Evolutionary conservation across 2,888 invertebrate genomes (phyloP).

Genomic region (Lumbricus terrestris): DNA sequence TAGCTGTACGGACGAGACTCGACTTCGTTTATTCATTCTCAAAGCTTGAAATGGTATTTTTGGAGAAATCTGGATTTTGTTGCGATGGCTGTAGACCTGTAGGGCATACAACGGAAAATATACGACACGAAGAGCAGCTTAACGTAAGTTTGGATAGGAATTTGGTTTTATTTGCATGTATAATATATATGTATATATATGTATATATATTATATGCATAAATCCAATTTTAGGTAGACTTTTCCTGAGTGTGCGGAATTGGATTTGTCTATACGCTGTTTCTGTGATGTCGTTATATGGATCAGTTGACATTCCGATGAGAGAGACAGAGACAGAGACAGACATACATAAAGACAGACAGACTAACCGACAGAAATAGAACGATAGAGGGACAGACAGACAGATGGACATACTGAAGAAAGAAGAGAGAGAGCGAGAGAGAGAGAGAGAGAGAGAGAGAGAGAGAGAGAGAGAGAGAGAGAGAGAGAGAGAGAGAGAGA

Average conservation of each 20-base stretch:
- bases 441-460: not conserved
- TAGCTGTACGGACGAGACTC: not conserved
- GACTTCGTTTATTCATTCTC: not conserved
- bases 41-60: not conserved
- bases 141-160: not conserved
- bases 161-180: not conserved
- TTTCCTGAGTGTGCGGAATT: not conserved
- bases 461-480: too few species aligned
- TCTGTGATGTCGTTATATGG: not conserved
- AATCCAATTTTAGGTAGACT: constrained; percentile 3
- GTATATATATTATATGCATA: not conserved
- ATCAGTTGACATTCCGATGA: not conserved
- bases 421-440: not conserved
- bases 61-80: not conserved
- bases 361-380: not conserved
- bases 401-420: too few species aligned
- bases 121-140: not conserved
- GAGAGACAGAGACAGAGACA: not conserved
- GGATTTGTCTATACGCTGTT: not conserved
- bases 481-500: too few species aligned
- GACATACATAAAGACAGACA: not conserved
- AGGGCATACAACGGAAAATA: not conserved
- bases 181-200: too few species aligned
- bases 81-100: too few species aligned
- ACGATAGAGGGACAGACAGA: too few species aligned